Base-by-base conservation (phyloP, 1,140 invertebrate genomes). In the Geopemphigus sp. region DNA sequence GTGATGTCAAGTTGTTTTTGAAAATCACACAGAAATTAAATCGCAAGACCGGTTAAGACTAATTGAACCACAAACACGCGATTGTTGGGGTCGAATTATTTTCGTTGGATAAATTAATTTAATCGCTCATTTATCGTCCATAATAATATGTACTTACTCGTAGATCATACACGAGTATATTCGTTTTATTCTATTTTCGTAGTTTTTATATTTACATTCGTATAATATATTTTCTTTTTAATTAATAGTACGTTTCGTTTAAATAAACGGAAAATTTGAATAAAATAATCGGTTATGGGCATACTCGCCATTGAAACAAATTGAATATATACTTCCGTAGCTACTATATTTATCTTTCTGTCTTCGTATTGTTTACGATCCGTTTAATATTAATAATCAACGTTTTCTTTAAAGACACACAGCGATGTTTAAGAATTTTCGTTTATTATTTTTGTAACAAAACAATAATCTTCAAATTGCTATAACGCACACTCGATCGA, bases 371-470 rank as follows among this genome's bases (percentile, higher is more conserved):
- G 63, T 66, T 66, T n/a, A 45, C n/a, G 12, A 19, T 66, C 32
- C 32, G 39, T 66, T 66, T 22, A 66, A 19, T 66, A 22, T 39
- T 66, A 45, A 39, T 66, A 66, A 66, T 66, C 63, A 66, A 66
- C 22, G 32, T 45, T 17, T 66, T 66, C 63, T 66, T 66, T 39
- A 39, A 19, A n/a, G n/a, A 32, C 11, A 5, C 19, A 66, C 32
- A 22, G 14, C 11, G 32, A 19, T 15, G 3, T 66, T 39, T 66
- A 29, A 64, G 63, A 64, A 64, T 39, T 39, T 64, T 64, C 32
- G 39, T 45, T 64, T 64, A 19, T 66, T 66, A 66, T 45, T 66
- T 39, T 66, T 66, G 39, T 39, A 66, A 66, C 63, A 45, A 66
- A 39, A 66, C 12, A 66, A 10, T 66, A 66, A 66, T 15, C 32